Percentiles rank a stretch among this genome's conserved stretches.
These are phyloP conservation scores for Paratrypauchen microcephalus DNA, from an alignment of 2,797 vertebrate species.

Conservation along the genomic window DNA sequence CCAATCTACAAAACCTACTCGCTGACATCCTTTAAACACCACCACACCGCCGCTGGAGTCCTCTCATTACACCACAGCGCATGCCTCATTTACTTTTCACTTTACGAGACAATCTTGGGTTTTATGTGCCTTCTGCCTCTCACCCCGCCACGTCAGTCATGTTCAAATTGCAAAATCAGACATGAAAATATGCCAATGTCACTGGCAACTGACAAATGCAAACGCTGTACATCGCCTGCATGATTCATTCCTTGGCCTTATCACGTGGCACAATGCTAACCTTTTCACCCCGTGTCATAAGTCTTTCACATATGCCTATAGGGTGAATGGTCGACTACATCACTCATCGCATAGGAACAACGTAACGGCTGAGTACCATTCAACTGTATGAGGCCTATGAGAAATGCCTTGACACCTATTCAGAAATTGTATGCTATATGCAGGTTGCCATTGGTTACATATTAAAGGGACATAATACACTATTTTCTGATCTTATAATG, in stretches of 20 bases:
- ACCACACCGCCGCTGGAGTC: constrained; percentile 36
- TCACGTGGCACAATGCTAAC: constrained; percentile 49
- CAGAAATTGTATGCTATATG: constrained; percentile 46
- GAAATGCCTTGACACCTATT: constrained; percentile 71
- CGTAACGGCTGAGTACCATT: constrained; percentile 66
- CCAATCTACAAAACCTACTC: constrained; percentile 18
- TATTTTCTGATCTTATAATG: no score
- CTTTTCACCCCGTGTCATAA: constrained; percentile 55
- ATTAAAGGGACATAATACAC: no score
- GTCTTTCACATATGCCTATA: constrained; percentile 38
- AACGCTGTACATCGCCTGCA: constrained; percentile 8
- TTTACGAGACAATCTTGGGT: constrained; percentile 22
- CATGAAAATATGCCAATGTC: constrained; percentile 19
- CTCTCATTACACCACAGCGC: constrained; percentile 6
- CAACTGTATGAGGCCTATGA: constrained; percentile 74
- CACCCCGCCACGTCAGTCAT: constrained; percentile 14
- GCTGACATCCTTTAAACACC: constrained; percentile 29
- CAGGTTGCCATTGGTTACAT: constrained; percentile 46
- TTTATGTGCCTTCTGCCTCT: constrained; percentile 14
- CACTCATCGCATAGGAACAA: constrained; percentile 41
- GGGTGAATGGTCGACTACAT: constrained; percentile 34
- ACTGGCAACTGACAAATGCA: constrained; percentile 15
- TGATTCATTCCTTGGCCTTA: constrained; percentile 16
- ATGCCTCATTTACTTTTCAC: constrained; percentile 17
- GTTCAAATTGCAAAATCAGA: constrained; percentile 19